Evolutionary conservation across 2,888 invertebrate species (phyloP), one percentile per base, ranked within the genome.

Genomic region (Dryobota labecula): DNA sequence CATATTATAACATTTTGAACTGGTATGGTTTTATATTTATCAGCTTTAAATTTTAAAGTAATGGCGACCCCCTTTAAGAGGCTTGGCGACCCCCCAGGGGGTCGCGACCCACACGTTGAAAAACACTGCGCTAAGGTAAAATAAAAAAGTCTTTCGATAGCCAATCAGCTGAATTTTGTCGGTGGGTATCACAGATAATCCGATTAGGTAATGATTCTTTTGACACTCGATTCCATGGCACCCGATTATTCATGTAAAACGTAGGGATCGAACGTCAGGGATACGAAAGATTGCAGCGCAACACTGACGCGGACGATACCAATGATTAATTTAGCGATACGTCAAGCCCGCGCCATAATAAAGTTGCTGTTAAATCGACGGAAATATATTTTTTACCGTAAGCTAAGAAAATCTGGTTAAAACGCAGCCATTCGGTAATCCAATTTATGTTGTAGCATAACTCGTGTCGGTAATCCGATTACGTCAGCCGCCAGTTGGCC

Each of bases 291-390:
- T 47, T 63, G 74, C 33, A 57, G 76, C 66, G 43, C 78, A 76
- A 20, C 70, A 80, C 75, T 83, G 67, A 56, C 68, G 53, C 75
- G 80, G 67, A 56, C 68, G 53, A 54, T 33, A 58, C 71, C 62
- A 74, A 75, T 86, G 87, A 85, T 81, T 84, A 86, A 86, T 86
- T 82, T 80, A 71, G 78, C 78, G 60, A 85, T 81, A 82, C 76
- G 76, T 85, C 86, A 82, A 79, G 78, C 80, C 38, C 49, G 69
- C 73, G 63, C 62, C 67, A 72, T 86, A 85, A 80, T 85, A 82
- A 85, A 83, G 79, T 80, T 78, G 76, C 78, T 76, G 79, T 47
- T 70, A 57, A 86, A 83, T 84, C 64, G 73, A 43, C 11, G 43
- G 68, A 66, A 80, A 82, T 76, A 70, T 66, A 73, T 82, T 84